Base-by-base conservation (phyloP, 37 sponge, comb jelly and placozoan genomes). In the Diacarnus erythraeanus region DNA sequence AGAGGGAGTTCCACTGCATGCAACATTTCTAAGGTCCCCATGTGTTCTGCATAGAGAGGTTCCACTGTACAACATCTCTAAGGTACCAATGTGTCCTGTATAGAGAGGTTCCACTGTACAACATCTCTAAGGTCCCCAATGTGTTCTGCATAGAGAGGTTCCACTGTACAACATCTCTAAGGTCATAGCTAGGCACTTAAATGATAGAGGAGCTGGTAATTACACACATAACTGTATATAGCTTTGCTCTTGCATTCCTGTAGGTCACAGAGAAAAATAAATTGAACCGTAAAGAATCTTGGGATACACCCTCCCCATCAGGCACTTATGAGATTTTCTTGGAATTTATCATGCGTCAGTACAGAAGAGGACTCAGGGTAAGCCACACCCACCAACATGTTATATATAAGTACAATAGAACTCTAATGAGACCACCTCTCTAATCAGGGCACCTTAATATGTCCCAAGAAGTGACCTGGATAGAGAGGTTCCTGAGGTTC, bases 351-450 rank as follows among this genome's bases (percentile, higher is more conserved):
- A 51, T 80, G 42, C 43, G 78, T 47, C 83, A 82, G 57, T 88
- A 88, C 67, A 44, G 88, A 31, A 77, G 88, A 63, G 78, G 88
- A 60, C 26, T 88, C 36, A 9, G 78, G 65, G 88, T 87, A 38
- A 57, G 61, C 2, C 35, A 42, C 47, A n/a, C n/a, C n/a, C n/a
- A n/a, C n/a, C n/a, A n/a, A n/a, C n/a, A n/a, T n/a, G n/a, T n/a
- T n/a, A n/a, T n/a, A n/a, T n/a, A n/a, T n/a, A n/a, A n/a, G n/a
- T n/a, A n/a, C n/a, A n/a, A n/a, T n/a, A n/a, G n/a, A 21, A 21
- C 23, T 64, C 27, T 64, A 64, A 6, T 25, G 8, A 6, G n/a
- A 23, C 64, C n/a, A 6, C 23, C 27, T n/a, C n/a, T n/a, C n/a
- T n/a, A n/a, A n/a, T n/a, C n/a, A n/a, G n/a, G n/a, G n/a, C n/a